Conservation (phyloP, 2,113 vertebrate species). For the Lichenostomus cassidix region DNA sequence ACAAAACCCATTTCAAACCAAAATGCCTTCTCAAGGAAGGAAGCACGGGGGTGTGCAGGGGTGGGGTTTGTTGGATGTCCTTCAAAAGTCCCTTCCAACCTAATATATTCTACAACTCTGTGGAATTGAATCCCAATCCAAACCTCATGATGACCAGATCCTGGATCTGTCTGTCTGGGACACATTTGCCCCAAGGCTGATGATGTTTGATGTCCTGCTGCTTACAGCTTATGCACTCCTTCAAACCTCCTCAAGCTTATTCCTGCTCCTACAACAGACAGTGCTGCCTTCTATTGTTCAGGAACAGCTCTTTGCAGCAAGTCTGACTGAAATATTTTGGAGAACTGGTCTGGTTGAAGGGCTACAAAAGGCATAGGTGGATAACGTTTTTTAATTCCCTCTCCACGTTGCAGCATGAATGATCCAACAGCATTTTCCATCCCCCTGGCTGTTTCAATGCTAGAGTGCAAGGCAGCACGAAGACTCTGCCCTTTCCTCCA, state of each 20-base stretch:
- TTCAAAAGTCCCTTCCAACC: background rate
- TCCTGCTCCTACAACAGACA: background rate
- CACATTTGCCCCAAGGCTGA: background rate
- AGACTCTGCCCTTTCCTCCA: background rate
- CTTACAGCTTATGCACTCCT: background rate
- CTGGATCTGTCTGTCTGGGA: background rate
- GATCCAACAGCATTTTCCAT: background rate
- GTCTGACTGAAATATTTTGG: background rate
- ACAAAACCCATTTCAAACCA: background rate
- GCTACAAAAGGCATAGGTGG: background rate
- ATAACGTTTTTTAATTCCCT: background rate
- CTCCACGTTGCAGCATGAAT: background rate
- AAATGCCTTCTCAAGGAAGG: background rate
- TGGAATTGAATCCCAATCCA: background rate
- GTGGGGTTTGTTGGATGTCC: background rate
- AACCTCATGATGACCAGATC: background rate
- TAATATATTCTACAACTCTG: background rate
- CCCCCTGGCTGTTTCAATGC: background rate
- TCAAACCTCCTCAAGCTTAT: background rate
- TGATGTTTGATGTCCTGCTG: background rate
- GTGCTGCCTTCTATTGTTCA: background rate
- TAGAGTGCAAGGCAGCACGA: background rate
- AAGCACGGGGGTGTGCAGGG: rapidly evolving
- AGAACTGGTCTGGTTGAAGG: background rate
- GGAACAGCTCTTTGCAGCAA: background rate